phyloP scores from a whole-genome alignment of 1,140 invertebrate species.

The Hormaphis cornu region DNA sequence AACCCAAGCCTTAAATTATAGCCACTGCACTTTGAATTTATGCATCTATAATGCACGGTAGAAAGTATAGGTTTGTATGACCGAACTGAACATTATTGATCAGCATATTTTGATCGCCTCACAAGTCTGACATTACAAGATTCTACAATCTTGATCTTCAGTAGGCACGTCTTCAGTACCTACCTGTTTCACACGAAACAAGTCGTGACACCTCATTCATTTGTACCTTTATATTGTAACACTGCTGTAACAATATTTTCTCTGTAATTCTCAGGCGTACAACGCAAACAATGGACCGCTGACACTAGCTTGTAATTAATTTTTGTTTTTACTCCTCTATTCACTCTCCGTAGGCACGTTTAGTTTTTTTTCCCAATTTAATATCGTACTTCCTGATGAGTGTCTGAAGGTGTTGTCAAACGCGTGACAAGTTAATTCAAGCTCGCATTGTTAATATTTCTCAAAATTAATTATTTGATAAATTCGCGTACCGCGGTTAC shows the following conservation, averaged over 20 bases:
- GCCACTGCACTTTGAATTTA: no score
- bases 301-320: neutral
- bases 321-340: constrained; percentile 3
- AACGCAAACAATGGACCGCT: neutral
- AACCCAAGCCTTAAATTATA: no score
- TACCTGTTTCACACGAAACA: neutral
- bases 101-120: no score
- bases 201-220: neutral
- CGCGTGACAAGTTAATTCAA: neutral
- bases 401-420: neutral
- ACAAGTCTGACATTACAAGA: neutral
- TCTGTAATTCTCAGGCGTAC: neutral
- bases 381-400: constrained; percentile 2
- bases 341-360: neutral
- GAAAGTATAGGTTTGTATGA: no score
- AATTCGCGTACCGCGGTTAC: no score
- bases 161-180: neutral
- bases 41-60: no score
- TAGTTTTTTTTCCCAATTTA: neutral
- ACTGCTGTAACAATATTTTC: no score
- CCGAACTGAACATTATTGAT: no score
- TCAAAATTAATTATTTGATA: no score
- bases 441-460: no score
- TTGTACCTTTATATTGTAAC: neutral
- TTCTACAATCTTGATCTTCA: neutral